phyloP scores from a whole-genome alignment of 2,888 invertebrate species.

The Timema podura region DNA sequence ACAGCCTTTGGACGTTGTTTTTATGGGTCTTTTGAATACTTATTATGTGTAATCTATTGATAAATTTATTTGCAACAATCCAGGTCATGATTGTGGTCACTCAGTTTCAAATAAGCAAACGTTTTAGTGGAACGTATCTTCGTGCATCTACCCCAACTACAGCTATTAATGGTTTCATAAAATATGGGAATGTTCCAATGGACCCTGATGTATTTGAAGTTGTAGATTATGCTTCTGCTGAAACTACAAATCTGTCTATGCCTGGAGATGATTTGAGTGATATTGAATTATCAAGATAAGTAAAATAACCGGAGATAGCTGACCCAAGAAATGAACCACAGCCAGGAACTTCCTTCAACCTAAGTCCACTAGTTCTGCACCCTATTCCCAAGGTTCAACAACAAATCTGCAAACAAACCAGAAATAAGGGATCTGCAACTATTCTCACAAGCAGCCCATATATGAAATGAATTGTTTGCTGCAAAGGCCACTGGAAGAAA shows the following conservation, averaged over 20 bases:
- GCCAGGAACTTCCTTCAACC: slow-evolving; percentile 2
- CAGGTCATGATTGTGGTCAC: slow-evolving; percentile 38
- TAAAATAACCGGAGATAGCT: background rate
- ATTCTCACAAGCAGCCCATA: too few relatives aligned
- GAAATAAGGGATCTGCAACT: background rate
- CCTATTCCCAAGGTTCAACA: background rate
- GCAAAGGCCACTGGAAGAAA: too few relatives aligned
- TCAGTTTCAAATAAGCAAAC: slow-evolving; percentile 16
- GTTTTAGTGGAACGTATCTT: slow-evolving; percentile 37
- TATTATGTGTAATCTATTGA: slow-evolving; percentile 37
- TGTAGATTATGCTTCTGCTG: background rate
- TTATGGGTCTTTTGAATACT: slow-evolving; percentile 38
- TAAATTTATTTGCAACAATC: slow-evolving; percentile 36
- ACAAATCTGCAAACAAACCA: background rate
- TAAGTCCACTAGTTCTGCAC: background rate
- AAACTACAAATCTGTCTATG: background rate
- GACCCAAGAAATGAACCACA: background rate
- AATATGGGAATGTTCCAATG: slow-evolving; percentile 18
- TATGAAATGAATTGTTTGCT: too few relatives aligned
- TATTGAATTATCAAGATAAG: background rate
- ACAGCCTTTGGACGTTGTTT: slow-evolving; percentile 35
- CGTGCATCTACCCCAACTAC: slow-evolving; percentile 34
- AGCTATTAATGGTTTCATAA: slow-evolving; percentile 32
- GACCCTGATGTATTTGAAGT: background rate
- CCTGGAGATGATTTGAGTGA: background rate